Conservation (phyloP, 2,113 vertebrate species). For the Pseudopipra pipra region DNA sequence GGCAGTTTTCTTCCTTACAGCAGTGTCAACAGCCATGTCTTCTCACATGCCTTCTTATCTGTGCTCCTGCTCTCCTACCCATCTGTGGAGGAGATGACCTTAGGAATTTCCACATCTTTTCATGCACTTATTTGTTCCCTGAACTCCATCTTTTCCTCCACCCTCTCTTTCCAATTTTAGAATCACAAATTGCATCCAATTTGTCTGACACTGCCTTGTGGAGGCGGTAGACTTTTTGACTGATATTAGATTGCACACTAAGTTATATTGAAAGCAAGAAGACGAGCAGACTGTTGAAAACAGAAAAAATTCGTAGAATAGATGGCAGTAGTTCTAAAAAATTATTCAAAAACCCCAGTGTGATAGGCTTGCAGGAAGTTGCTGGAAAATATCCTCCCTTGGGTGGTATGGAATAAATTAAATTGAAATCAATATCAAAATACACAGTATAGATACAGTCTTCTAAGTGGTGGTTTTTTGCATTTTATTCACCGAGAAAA, state of each 20-base stretch:
- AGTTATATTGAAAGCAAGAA: not conserved
- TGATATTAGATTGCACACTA: not conserved
- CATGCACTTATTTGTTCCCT: not conserved
- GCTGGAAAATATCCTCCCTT: not conserved
- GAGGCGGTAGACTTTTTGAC: not conserved
- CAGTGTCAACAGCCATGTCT: not conserved
- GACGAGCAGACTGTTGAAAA: not conserved
- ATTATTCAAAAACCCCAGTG: not conserved
- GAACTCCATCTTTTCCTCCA: not conserved
- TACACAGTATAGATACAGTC: not conserved
- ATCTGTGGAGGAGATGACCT: not conserved
- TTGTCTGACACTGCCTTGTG: not conserved
- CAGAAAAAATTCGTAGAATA: not conserved
- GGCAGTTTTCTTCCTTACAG: not conserved
- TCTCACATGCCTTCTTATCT: not conserved
- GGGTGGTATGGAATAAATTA: not conserved
- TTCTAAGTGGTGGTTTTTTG: not conserved
- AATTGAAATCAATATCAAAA: not conserved
- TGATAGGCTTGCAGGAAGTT: not conserved
- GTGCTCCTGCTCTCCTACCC: not conserved
- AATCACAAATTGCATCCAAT: not conserved
- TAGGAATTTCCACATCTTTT: not conserved
- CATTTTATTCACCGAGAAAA: not conserved
- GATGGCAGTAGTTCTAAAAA: not conserved
- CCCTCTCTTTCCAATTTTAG: not conserved